Evolutionary conservation across 2,113 vertebrate species (phyloP).

Genomic region (Hemiprocne comata): DNA sequence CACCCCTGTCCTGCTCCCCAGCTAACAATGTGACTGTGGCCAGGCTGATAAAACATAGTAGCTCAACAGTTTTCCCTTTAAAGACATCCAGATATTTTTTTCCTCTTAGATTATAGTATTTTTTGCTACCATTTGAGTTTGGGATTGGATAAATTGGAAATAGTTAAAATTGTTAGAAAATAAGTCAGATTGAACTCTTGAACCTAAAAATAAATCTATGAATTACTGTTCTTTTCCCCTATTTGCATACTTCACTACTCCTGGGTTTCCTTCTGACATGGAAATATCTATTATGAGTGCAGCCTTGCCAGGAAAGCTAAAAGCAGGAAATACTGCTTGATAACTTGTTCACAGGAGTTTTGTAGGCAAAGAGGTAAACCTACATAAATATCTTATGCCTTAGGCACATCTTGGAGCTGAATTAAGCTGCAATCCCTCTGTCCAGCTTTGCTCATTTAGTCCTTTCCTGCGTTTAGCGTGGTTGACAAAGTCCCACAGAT

Average conservation of each 20-base stretch:
- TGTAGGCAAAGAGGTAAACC: background rate
- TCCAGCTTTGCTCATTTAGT: background rate
- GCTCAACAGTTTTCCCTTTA: background rate
- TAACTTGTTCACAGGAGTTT: background rate
- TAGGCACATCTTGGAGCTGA: background rate
- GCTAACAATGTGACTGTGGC: background rate
- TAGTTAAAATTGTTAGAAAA: background rate
- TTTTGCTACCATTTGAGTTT: background rate
- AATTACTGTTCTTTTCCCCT: background rate
- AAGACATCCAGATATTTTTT: background rate
- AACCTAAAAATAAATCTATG: background rate
- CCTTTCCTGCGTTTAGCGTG: background rate
- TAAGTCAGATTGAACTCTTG: background rate
- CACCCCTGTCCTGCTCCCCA: accelerated
- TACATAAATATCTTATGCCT: background rate
- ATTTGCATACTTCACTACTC: background rate
- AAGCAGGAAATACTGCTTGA: background rate
- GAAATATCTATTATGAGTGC: background rate
- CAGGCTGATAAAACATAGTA: background rate
- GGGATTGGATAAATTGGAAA: background rate
- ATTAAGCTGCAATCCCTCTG: background rate
- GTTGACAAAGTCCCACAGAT: background rate
- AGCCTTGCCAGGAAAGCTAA: background rate
- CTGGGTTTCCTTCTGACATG: background rate
- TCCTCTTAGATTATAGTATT: background rate